Percentiles rank a stretch among this genome's conserved stretches.
Conservation (phyloP, 2,888 invertebrate species). For the Volucella inanis region DNA sequence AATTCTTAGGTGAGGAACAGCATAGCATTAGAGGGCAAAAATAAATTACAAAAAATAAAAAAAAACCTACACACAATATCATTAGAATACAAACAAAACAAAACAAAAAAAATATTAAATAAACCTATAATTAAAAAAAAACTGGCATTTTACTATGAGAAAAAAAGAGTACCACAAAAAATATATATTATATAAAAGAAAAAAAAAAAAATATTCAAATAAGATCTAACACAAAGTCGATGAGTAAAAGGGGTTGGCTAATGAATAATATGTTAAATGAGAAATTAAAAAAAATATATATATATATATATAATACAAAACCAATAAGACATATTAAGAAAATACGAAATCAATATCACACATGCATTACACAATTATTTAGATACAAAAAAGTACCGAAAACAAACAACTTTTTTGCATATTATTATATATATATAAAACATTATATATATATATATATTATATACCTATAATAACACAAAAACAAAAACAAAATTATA, state of each 20-base stretch:
- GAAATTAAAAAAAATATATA: background rate
- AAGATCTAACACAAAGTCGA: constrained; percentile 50
- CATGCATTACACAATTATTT: constrained; percentile 74
- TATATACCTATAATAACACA: constrained; percentile 65
- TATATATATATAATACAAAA: constrained; percentile 29
- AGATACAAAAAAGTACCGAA: constrained; percentile 56
- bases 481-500: constrained; percentile 59
- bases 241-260: constrained; percentile 11
- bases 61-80: constrained; percentile 70
- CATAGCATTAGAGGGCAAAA: constrained; percentile 69
- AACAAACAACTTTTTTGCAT: constrained; percentile 62
- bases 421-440: constrained; percentile 50
- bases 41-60: constrained; percentile 17
- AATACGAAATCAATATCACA: constrained; percentile 75
- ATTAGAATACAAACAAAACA: constrained; percentile 67
- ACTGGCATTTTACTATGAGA: constrained; percentile 70
- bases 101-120: constrained; percentile 37
- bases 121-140: constrained; percentile 48
- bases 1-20: constrained; percentile 62
- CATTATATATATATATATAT: constrained; percentile 62
- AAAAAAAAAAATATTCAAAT: background rate
- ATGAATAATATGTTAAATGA: constrained; percentile 16
- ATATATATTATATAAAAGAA: constrained; percentile 20
- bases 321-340: constrained; percentile 75
- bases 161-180: constrained; percentile 47